Evolutionary conservation across 2,113 vertebrate species (phyloP).

Genomic region (Aptenodytes forsteri): DNA sequence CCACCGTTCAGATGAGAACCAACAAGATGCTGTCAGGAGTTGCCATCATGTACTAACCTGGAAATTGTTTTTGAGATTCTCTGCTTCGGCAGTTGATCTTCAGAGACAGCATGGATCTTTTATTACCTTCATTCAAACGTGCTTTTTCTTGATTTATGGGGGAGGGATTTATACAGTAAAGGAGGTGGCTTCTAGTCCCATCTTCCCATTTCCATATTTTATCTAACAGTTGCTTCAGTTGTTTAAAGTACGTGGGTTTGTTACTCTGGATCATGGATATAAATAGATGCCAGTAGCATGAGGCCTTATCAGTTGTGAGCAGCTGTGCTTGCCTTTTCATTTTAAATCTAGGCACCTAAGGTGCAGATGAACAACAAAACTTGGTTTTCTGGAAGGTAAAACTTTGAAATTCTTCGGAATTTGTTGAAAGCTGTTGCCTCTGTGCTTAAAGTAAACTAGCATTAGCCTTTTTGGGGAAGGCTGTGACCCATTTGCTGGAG

Average conservation of each 20-base stretch:
- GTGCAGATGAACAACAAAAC: background rate
- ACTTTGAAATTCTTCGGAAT: background rate
- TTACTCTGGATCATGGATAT: background rate
- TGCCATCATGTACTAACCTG: background rate
- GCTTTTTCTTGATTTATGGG: background rate
- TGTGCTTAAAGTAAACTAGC: background rate
- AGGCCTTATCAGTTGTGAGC: constrained; percentile 24
- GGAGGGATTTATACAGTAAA: background rate
- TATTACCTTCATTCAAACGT: background rate
- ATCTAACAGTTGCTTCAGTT: background rate
- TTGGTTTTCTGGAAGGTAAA: background rate
- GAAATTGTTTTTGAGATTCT: background rate
- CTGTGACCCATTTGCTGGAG: background rate
- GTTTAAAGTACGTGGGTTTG: background rate
- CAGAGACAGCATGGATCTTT: background rate
- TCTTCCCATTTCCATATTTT: background rate
- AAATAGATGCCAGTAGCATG: background rate
- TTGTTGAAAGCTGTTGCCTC: background rate
- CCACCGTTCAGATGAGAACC: background rate
- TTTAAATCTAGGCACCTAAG: background rate
- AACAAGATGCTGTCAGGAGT: background rate
- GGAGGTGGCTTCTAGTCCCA: background rate
- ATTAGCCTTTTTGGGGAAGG: background rate
- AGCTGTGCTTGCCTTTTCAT: constrained; percentile 10
- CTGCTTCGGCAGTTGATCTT: background rate